phyloP scores from a whole-genome alignment of 2,797 vertebrate genomes.

The Helostoma temminkii region DNA sequence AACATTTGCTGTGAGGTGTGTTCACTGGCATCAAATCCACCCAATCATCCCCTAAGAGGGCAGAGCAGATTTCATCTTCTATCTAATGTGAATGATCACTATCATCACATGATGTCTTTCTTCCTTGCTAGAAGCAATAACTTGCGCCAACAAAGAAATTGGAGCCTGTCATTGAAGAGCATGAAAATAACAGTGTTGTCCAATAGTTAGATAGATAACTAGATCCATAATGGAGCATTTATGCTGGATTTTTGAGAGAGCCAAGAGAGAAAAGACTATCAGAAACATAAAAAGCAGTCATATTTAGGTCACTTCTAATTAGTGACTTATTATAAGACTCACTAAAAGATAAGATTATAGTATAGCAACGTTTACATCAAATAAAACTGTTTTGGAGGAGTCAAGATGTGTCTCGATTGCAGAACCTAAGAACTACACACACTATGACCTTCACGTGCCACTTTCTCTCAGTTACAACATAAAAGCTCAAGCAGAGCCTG shows the following conservation, averaged over 20 bases:
- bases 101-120: constrained; percentile 46
- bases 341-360: constrained; percentile 2
- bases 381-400: background rate
- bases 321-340: too few relatives aligned
- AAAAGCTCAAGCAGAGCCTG: constrained; percentile 16
- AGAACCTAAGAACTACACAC: constrained; percentile 1
- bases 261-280: background rate
- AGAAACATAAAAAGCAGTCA: background rate
- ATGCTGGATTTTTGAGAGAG: constrained; percentile 11
- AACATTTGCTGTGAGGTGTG: constrained; percentile 7
- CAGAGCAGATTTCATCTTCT: constrained; percentile 43
- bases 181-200: constrained; percentile 8
- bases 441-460: too few relatives aligned
- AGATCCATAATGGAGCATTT: constrained; percentile 13
- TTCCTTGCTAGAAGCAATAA: constrained; percentile 32
- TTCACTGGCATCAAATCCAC: constrained; percentile 41
- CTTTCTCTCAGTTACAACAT: too few relatives aligned
- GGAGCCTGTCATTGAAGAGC: constrained; percentile 23
- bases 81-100: constrained; percentile 46
- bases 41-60: constrained; percentile 28
- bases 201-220: constrained; percentile 4
- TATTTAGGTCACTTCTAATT: constrained; percentile 15
- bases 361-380: background rate
- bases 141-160: constrained; percentile 43
- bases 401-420: background rate